Conservation (phyloP, 2,797 vertebrate species). For the Podarcis siculus region DNA sequence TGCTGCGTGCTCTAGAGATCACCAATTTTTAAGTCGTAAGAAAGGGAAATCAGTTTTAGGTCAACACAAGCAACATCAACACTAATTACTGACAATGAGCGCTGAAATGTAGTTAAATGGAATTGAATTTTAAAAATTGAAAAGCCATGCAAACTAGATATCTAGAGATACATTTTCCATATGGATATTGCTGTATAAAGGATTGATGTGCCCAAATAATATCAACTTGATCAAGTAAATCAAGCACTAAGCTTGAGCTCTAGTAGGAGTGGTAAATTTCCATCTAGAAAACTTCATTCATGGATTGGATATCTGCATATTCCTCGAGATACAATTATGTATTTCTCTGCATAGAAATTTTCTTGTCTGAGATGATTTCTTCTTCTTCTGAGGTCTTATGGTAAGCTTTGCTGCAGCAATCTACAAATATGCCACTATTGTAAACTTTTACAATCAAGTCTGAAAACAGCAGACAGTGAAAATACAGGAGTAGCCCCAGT, state of each 20-base stretch:
- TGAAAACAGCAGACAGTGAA: constrained; percentile 18
- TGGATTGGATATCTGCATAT: constrained; percentile 48
- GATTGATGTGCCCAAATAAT: constrained; percentile 46
- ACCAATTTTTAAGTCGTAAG: constrained; percentile 37
- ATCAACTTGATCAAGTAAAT: constrained; percentile 27
- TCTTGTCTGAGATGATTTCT: constrained; percentile 30
- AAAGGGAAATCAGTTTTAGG: constrained; percentile 21
- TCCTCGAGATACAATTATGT: constrained; percentile 46
- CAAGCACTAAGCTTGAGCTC: constrained; percentile 29
- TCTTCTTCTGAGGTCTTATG: constrained; percentile 29
- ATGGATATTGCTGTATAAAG: constrained; percentile 28
- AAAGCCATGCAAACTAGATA: neutral
- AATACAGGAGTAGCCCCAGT: constrained; percentile 42
- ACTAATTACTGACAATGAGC: neutral
- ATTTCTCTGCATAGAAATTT: constrained; percentile 27
- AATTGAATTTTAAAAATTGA: constrained; percentile 17
- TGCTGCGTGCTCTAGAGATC: constrained; percentile 20
- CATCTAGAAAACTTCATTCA: constrained; percentile 55
- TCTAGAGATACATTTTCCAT: neutral
- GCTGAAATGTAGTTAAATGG: neutral
- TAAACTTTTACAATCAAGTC: constrained; percentile 49
- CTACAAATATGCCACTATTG: constrained; percentile 42
- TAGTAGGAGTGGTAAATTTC: constrained; percentile 36
- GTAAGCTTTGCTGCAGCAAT: constrained; percentile 38
- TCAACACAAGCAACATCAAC: constrained; percentile 23